Evolutionary conservation across 2,797 vertebrate genomes (phyloP).

Genomic region (Mormyrops attenuatus): DNA sequence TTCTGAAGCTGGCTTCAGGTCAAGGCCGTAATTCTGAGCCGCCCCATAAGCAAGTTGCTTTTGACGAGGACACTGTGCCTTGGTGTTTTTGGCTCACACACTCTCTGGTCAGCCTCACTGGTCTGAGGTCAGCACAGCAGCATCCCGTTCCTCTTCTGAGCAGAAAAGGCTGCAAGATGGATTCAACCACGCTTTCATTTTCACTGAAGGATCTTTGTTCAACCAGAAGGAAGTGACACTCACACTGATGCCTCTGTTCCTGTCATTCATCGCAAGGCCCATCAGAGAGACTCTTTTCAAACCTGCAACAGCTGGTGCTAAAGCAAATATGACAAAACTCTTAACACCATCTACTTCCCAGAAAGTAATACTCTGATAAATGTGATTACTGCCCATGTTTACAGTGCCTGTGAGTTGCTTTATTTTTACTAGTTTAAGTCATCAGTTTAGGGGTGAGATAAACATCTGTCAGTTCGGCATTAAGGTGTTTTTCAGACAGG

Average conservation of each 20-base stretch:
- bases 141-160: neutral
- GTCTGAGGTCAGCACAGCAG: neutral
- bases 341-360: neutral
- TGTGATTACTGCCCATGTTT: neutral
- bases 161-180: neutral
- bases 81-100: neutral
- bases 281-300: neutral
- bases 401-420: neutral
- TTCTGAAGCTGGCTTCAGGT: conserved; percentile 25
- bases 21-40: conserved; percentile 33
- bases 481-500: neutral
- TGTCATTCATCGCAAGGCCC: neutral
- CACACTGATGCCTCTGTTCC: neutral
- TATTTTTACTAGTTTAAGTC: neutral
- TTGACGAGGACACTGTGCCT: neutral
- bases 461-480: neutral
- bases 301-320: neutral
- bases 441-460: neutral
- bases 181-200: neutral
- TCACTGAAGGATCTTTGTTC: neutral
- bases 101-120: neutral
- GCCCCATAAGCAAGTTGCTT: neutral
- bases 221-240: neutral
- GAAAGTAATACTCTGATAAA: neutral
- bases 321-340: neutral